These are phyloP conservation scores for Neogobius melanostomus DNA, from an alignment of 2,113 vertebrate genomes.

Conservation along the genomic window DNA sequence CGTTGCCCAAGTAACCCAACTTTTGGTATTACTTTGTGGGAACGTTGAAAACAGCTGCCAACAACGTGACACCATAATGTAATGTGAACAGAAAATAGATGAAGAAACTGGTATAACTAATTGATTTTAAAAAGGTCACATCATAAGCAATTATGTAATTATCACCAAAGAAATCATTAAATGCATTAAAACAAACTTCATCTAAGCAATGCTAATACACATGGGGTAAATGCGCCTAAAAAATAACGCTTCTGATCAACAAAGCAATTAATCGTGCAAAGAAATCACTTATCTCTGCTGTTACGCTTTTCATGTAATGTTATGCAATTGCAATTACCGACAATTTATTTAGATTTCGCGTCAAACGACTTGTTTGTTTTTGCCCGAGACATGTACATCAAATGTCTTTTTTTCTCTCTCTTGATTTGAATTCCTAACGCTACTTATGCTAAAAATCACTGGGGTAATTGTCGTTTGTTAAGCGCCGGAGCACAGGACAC, in stretches of 20 bases:
- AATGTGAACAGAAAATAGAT: no score
- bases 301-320: constrained; percentile 3
- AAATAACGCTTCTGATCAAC: not conserved
- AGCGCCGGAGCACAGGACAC: not conserved
- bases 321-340: constrained; percentile 2
- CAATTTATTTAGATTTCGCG: not conserved
- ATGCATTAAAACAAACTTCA: not conserved
- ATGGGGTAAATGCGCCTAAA: not conserved
- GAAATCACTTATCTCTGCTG: not conserved
- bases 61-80: no score
- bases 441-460: constrained; percentile 1
- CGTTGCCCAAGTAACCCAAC: no score
- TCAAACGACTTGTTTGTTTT: constrained; percentile 7
- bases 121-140: no score
- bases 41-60: no score
- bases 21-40: no score
- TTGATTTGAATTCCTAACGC: constrained; percentile 5
- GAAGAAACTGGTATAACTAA: no score
- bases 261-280: not conserved
- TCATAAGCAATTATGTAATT: not conserved
- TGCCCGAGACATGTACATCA: not conserved
- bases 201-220: not conserved
- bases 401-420: not conserved
- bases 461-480: constrained; percentile 10
- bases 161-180: not conserved